Percentiles rank a stretch among this genome's conserved stretches.
phyloP scores from a whole-genome alignment of 1,140 invertebrate species.

The Anoplophora glabripennis region DNA sequence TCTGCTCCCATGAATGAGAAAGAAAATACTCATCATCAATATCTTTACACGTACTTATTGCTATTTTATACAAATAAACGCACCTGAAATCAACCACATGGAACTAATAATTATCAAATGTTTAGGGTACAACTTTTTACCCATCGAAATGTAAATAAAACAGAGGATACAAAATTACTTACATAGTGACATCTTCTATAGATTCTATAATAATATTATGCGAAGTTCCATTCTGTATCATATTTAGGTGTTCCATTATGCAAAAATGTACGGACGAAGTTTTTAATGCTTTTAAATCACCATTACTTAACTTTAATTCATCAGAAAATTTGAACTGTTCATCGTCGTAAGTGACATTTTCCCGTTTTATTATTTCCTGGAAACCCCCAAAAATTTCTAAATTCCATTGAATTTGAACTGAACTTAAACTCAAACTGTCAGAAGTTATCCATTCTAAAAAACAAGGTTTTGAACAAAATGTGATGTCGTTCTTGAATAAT shows the following conservation, averaged over 20 bases:
- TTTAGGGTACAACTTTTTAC: too few relatives aligned
- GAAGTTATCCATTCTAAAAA: constrained; percentile 49
- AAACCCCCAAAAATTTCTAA: constrained; percentile 51
- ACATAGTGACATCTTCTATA: constrained; percentile 57
- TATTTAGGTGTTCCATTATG: constrained; percentile 52
- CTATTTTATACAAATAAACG: constrained; percentile 34
- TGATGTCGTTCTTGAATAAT: background rate
- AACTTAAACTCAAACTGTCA: constrained; percentile 41
- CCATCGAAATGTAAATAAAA: too few relatives aligned
- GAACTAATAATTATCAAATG: background rate
- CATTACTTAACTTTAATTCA: constrained; percentile 48
- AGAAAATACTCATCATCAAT: constrained; percentile 46
- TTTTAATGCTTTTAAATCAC: constrained; percentile 52
- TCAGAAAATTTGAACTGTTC: constrained; percentile 30
- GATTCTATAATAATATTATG: constrained; percentile 55
- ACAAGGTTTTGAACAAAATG: background rate
- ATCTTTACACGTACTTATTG: constrained; percentile 19
- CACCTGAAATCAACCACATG: constrained; percentile 35
- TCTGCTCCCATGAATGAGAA: constrained; percentile 58
- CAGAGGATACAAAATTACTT: constrained; percentile 33
- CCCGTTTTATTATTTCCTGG: constrained; percentile 40
- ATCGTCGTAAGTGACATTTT: constrained; percentile 32
- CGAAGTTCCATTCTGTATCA: constrained; percentile 61
- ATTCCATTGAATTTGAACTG: constrained; percentile 56
- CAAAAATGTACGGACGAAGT: constrained; percentile 52